Base-by-base conservation (phyloP, 2,113 vertebrate species). In the Gavia stellata region DNA sequence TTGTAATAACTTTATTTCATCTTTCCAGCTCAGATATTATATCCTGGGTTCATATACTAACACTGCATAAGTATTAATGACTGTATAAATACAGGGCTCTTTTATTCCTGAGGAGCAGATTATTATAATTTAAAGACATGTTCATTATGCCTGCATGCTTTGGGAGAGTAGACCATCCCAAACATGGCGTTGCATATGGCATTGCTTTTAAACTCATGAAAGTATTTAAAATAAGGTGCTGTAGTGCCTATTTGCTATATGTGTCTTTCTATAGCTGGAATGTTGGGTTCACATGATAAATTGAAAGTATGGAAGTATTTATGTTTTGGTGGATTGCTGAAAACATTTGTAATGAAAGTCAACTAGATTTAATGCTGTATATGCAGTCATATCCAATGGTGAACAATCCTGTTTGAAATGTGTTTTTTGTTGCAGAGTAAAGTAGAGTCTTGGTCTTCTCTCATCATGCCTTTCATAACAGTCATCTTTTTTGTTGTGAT, bases 401-500 rank as follows among this genome's bases (percentile, higher is more conserved):
- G 15, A 91, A 63, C 47, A 79, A 6, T 81, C 40, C 13, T 94
- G 24, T 87, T 81, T 94, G 61, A 95, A 92, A 71, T 55, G 4
- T 84, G 3, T 70, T 91, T 92, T 70, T 89, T 84, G 7, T 98
- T 97, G n/a, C 98, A 99, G 99, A 99, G 98, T 97, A 99, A 99
- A 97, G 99, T 99, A 14, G 99, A 99, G 38, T 99, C 99, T 19
- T 99, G 99, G 99, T 99, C 99, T 70, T 97, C 98, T 49, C 99
- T 99, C 87, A 96, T 99, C 94, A 98, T 99, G 95, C 99, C 99
- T 40, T 99, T 99, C 14, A 59, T 96, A 87, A 99, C 99, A 88
- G 98, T 99, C 93, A 98, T 99, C 93, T 98, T 99, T 97, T 99
- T 99, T 14, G 98, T 99, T 59, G 98, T 98, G 97, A 99, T 99